Conservation (phyloP, 1,140 invertebrate species). For the Bursaphelenchus mucronatus region DNA sequence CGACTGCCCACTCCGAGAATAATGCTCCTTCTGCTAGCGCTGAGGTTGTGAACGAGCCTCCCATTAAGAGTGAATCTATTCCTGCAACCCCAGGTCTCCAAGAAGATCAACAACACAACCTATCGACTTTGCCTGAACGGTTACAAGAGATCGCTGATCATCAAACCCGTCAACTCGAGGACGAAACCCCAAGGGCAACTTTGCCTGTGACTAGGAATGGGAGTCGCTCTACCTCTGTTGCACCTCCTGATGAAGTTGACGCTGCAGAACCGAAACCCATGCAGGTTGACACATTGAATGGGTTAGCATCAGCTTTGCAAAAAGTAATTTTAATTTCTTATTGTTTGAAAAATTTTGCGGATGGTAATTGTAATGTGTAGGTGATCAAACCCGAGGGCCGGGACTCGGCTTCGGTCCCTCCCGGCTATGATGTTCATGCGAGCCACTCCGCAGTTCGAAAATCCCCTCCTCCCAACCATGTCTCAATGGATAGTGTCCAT, state of each 20-base stretch:
- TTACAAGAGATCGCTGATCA: slow-evolving; percentile 26
- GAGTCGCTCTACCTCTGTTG: slow-evolving; percentile 26
- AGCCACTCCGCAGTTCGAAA: slow-evolving; percentile 9
- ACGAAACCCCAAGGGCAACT: slow-evolving; percentile 13
- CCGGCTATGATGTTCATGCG: slow-evolving; percentile 24
- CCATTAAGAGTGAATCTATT: slow-evolving; percentile 2
- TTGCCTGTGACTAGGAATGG: slow-evolving; percentile 3
- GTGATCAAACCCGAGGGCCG: slow-evolving; percentile 42
- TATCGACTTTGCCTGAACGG: slow-evolving; percentile 35
- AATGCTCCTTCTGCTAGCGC: slow-evolving; percentile 8
- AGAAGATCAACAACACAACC: slow-evolving; percentile 26
- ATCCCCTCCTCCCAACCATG: slow-evolving; percentile 20
- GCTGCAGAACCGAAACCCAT: slow-evolving; percentile 19
- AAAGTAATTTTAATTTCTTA: slow-evolving; percentile 35
- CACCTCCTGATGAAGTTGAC: slow-evolving; percentile 14
- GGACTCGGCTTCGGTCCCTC: slow-evolving; percentile 34
- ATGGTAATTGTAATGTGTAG: slow-evolving; percentile 24
- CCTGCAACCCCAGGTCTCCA: slow-evolving; percentile 31
- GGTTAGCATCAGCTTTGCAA: slow-evolving; percentile 47
- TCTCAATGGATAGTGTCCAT: slow-evolving; percentile 23
- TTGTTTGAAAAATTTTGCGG: slow-evolving; percentile 1
- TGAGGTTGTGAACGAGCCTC: slow-evolving; percentile 7
- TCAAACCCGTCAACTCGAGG: slow-evolving; percentile 8
- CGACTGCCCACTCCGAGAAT: slow-evolving; percentile 17
- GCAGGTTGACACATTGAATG: slow-evolving; percentile 50